Evolutionary conservation across 2,113 vertebrate species (phyloP).

Genomic region (Hippopotamus amphibius): DNA sequence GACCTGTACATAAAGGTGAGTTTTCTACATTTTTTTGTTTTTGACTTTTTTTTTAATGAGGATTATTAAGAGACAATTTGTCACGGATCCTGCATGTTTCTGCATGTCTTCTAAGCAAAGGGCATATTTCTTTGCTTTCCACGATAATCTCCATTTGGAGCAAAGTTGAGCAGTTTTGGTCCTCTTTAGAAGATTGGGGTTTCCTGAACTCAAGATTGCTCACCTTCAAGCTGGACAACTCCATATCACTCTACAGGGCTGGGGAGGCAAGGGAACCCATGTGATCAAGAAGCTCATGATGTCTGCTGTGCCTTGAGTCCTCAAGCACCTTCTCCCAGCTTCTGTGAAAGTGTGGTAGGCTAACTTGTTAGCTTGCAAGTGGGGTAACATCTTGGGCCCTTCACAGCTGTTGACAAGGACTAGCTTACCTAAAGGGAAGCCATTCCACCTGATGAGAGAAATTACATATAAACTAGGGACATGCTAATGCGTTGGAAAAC

Average conservation of each 20-base stretch:
- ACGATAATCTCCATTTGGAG: neutral
- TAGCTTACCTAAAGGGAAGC: neutral
- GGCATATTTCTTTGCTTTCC: neutral
- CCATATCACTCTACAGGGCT: neutral
- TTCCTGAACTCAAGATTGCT: neutral
- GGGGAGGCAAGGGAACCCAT: accelerated
- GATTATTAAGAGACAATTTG: neutral
- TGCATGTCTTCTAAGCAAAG: neutral
- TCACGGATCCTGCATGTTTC: neutral
- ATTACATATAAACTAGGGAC: neutral
- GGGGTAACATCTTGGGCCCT: neutral
- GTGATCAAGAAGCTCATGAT: neutral
- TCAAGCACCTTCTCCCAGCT: neutral
- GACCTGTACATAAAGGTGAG: neutral
- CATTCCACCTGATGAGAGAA: neutral
- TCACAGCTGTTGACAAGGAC: neutral
- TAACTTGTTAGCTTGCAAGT: neutral
- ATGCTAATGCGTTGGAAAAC: neutral
- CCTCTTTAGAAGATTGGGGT: neutral
- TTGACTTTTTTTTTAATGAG: neutral
- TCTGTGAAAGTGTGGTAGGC: neutral
- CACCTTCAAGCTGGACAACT: neutral
- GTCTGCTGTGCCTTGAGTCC: neutral
- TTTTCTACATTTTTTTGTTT: neutral
- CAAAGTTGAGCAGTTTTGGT: neutral